phyloP scores from a whole-genome alignment of 2,797 vertebrate species.

The Gymnodraco acuticeps region DNA sequence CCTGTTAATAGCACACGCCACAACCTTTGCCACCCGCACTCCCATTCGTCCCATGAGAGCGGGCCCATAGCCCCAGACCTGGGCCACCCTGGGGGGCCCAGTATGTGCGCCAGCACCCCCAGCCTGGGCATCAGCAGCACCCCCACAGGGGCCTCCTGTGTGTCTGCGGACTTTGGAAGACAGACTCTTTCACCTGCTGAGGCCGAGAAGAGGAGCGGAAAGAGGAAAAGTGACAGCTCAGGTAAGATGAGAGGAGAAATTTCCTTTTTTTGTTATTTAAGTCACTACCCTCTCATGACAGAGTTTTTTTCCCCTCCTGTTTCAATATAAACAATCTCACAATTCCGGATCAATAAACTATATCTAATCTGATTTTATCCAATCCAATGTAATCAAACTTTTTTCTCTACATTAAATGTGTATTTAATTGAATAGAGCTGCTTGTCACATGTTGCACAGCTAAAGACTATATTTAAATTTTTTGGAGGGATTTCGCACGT shows the following conservation, averaged over 20 bases:
- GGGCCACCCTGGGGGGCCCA: conserved; percentile 89
- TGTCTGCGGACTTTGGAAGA: conserved; percentile 93
- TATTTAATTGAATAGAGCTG: too few species aligned
- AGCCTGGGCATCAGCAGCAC: conserved; percentile 89
- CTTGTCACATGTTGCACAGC: background rate
- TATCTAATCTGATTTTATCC: too few species aligned
- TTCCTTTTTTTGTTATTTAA: background rate
- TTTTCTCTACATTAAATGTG: too few species aligned
- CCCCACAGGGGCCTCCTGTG: conserved; percentile 92
- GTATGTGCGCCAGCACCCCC: conserved; percentile 92
- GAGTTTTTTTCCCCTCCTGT: conserved; percentile 4
- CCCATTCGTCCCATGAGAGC: conserved; percentile 75
- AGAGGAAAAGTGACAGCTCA: conserved; percentile 98
- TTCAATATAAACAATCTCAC: background rate
- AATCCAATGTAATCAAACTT: too few species aligned
- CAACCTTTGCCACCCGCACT: conserved; percentile 91
- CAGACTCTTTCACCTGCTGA: conserved; percentile 94
- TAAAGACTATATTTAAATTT: background rate
- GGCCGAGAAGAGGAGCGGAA: conserved; percentile 92
- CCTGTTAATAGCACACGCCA: conserved; percentile 85
- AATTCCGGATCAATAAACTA: background rate
- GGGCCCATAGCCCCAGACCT: conserved; percentile 85
- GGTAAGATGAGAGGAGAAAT: conserved; percentile 83
- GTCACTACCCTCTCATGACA: rapidly evolving
- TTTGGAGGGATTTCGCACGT: conserved; percentile 4